phyloP scores from a whole-genome alignment of 2,888 invertebrate genomes.

The Caenorhabditis drosophilae region DNA sequence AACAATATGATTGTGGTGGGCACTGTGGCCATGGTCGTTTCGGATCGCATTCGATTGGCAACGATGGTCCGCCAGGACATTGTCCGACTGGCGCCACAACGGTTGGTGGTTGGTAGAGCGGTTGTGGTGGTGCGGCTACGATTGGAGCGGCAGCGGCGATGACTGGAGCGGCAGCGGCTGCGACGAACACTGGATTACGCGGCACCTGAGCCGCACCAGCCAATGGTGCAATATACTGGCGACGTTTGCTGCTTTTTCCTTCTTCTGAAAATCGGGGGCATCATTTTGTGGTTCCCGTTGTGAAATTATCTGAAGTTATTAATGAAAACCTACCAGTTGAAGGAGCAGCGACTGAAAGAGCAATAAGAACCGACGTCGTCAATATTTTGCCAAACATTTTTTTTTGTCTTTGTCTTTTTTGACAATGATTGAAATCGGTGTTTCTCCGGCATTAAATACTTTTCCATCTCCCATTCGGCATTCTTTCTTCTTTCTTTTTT shows the following conservation, averaged over 20 bases:
- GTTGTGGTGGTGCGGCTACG: conserved; percentile 4
- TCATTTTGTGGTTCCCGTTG: too few relatives aligned
- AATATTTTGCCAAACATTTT: conserved; percentile 34
- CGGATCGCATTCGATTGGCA: conserved; percentile 68
- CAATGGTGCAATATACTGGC: conserved; percentile 58
- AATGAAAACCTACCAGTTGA: conserved; percentile 27
- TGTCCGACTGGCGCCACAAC: conserved; percentile 64
- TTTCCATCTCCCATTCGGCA: too few relatives aligned
- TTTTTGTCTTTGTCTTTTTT: too few relatives aligned
- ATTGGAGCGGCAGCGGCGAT: conserved; percentile 17
- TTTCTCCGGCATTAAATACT: too few relatives aligned
- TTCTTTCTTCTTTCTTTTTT: too few relatives aligned
- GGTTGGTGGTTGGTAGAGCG: conserved; percentile 35
- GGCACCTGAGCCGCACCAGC: conserved; percentile 52
- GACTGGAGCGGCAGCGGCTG: conserved; percentile 35
- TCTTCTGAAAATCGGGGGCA: conserved; percentile 29
- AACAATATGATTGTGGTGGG: conserved; percentile 69
- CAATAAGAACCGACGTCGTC: conserved; percentile 35
- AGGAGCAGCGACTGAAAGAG: conserved; percentile 44
- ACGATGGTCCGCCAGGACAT: conserved; percentile 65
- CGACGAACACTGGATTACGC: conserved; percentile 36
- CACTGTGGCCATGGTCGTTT: conserved; percentile 69
- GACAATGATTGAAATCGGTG: too few relatives aligned
- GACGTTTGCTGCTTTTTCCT: conserved; percentile 56
- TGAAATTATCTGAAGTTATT: too few relatives aligned